Evolutionary conservation across 2,797 vertebrate species (phyloP).

Genomic region (Fratercula arctica): DNA sequence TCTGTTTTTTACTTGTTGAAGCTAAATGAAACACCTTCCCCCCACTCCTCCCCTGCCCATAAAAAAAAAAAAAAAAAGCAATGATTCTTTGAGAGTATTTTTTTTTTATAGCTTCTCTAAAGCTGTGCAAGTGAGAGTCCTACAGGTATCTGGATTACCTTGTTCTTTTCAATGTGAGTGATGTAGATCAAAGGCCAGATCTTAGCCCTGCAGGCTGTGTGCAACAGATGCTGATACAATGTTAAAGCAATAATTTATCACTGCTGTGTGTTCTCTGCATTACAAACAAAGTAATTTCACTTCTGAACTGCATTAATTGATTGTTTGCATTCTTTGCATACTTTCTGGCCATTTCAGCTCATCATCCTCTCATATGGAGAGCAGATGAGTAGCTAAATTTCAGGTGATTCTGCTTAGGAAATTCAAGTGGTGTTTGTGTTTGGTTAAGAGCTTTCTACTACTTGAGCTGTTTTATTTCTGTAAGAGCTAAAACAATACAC

Average conservation of each 20-base stretch:
- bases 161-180: background rate
- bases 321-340: background rate
- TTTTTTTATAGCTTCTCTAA: background rate
- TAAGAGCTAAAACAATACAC: background rate
- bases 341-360: background rate
- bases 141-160: background rate
- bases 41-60: fast-evolving
- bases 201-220: background rate
- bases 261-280: background rate
- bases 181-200: background rate
- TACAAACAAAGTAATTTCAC: background rate
- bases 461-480: background rate
- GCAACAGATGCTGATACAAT: conserved; percentile 17
- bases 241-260: conserved; percentile 45
- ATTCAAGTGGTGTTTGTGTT: background rate
- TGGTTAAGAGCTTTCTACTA: background rate
- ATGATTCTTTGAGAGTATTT: background rate
- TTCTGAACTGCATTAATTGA: background rate
- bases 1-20: background rate
- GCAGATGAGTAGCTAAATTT: background rate
- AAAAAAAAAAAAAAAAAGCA: background rate
- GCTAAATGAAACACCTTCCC: background rate
- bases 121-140: background rate
- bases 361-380: background rate
- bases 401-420: background rate